These are phyloP conservation scores for Nipponia nippon DNA, from an alignment of 2,113 vertebrate genomes.

Conservation along the genomic window DNA sequence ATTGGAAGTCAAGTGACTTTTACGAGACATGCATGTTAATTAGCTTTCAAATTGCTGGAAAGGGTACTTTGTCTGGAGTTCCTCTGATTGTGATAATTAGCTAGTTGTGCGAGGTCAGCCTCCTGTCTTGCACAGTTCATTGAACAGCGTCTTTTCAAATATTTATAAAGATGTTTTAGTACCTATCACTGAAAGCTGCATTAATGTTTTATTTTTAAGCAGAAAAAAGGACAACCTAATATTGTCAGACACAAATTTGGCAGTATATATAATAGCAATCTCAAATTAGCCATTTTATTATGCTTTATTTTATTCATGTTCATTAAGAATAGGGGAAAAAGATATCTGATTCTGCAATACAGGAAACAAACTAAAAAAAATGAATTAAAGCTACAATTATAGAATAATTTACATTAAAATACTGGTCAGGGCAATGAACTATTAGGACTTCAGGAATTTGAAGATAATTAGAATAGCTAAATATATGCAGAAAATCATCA, in stretches of 20 bases:
- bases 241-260: neutral
- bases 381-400: neutral
- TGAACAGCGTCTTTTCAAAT: conserved; percentile 63
- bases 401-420: neutral
- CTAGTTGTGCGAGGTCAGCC: conserved; percentile 55
- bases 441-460: neutral
- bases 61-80: conserved; percentile 67
- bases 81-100: conserved; percentile 74
- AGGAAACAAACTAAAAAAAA: neutral
- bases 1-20: conserved; percentile 71
- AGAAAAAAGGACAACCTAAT: neutral
- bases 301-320: neutral
- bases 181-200: conserved; percentile 5
- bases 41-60: conserved; percentile 61
- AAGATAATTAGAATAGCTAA: neutral
- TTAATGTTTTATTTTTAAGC: conserved; percentile 36
- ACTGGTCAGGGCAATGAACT: neutral
- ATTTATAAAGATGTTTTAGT: conserved; percentile 68
- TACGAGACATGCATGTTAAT: conserved; percentile 66
- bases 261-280: neutral
- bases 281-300: neutral
- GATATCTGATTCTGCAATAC: neutral
- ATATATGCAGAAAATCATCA: neutral
- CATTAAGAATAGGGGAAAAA: neutral
- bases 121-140: conserved; percentile 62